Evolutionary conservation across 2,797 vertebrate species (phyloP), one percentile per base, ranked within the genome.

Genomic region (Paedocypris micromegethes): DNA sequence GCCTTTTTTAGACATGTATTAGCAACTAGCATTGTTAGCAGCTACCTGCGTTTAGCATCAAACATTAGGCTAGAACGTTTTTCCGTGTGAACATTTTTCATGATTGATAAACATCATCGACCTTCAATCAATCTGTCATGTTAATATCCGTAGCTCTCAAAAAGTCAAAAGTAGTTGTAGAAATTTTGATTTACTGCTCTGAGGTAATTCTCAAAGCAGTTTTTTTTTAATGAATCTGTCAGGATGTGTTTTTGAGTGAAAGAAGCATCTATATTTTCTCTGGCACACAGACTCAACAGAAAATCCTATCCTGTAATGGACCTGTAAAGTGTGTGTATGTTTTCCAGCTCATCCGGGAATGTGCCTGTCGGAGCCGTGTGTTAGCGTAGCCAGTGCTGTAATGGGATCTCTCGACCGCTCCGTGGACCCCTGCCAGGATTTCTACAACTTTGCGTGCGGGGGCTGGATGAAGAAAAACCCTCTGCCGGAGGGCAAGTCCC

Each of bases 391-490:
- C 81, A 93, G 93, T 59, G 73, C 87, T 0, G 92, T 98, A 77
- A 80, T 94, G 78, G 89, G 80, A 50, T 92, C 94, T 0, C 83
- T 99, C 82, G 94, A 98, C 83, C 89, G 82, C 5, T 75, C 90
- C 0, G 88, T 96, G 48, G 92, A 97, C 78, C 97, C 97, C 67
- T 99, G 97, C 2, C 86, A 95, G 9, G 94, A 98, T 80, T 98
- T 98, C 82, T 98, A 97, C 78, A 82, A 84, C 83, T 99, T 94
- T 0, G 92, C 97, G 51, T 99, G 97, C 0, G 96, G 96, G 0
- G 94, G 95, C 6, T 99, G 97, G 97, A 83, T 96, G 82, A 94
- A 92, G 75, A 90, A 85, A 79, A 98, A 98, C 81, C 94, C 95
- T 0, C 89, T 99, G 6, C 95, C 96, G 0, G 95, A 99, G 0